Conservation (phyloP, 2,888 invertebrate genomes). For the Mesochorus sp. region DNA sequence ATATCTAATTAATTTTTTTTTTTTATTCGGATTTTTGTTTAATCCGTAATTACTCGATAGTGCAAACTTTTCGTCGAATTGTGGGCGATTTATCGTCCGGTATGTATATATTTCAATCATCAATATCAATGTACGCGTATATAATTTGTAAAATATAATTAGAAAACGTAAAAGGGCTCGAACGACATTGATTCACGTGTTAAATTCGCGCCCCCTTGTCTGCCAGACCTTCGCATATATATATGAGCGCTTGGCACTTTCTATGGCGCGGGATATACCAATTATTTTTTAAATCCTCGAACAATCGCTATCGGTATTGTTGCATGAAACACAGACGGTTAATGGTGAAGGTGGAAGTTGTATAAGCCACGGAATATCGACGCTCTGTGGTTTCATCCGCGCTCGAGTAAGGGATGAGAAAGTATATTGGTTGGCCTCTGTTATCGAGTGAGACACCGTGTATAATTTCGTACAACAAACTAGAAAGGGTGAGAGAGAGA, state of each 20-base stretch:
- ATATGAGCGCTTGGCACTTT: background rate
- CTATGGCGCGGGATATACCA: background rate
- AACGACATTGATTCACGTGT: too few relatives aligned
- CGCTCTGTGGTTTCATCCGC: conserved; percentile 42
- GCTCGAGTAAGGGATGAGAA: conserved; percentile 7
- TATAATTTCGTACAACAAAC: conserved; percentile 39
- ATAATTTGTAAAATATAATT: too few relatives aligned
- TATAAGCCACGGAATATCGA: conserved; percentile 49
- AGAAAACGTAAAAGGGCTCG: background rate
- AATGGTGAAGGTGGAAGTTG: background rate
- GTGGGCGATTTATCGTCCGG: background rate
- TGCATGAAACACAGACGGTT: conserved; percentile 26
- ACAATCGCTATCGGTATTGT: conserved; percentile 49
- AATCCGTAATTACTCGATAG: background rate
- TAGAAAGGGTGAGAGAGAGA: background rate
- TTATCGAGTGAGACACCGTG: conserved; percentile 57
- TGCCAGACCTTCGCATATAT: background rate
- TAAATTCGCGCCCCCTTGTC: too few relatives aligned
- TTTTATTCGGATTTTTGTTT: background rate
- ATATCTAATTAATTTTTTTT: background rate
- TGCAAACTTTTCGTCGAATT: background rate
- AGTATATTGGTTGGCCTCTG: conserved; percentile 31
- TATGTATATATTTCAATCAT: conserved; percentile 6
- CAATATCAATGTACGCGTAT: too few relatives aligned
- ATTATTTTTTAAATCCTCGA: conserved; percentile 12